Percentiles rank a stretch among this genome's conserved stretches.
Evolutionary conservation across 2,888 invertebrate species (phyloP).

Genomic region (Xanthostigma xanthostigma): DNA sequence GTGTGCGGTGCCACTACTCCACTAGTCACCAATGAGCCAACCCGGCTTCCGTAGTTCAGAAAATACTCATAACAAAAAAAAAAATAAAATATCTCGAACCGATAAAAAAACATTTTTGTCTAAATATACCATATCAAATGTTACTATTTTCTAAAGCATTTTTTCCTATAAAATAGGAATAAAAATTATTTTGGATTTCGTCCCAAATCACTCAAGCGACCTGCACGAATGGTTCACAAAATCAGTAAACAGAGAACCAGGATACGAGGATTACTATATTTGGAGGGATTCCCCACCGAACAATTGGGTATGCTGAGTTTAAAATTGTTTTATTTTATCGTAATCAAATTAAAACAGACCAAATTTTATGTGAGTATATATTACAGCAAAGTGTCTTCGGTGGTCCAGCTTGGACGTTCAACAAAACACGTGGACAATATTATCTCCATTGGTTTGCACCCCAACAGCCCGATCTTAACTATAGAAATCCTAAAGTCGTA

Average conservation of each 20-base stretch:
- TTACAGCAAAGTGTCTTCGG: constrained; percentile 1
- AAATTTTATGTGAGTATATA: too few species aligned
- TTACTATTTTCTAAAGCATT: too few species aligned
- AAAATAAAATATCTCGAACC: too few species aligned
- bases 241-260: constrained; percentile 42
- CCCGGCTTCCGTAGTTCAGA: too few species aligned
- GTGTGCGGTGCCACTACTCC: too few species aligned
- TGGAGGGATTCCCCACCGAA: constrained; percentile 69
- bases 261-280: constrained; percentile 59
- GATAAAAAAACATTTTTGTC: too few species aligned
- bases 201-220: constrained; percentile 52
- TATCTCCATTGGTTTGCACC: constrained; percentile 61
- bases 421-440: constrained; percentile 45
- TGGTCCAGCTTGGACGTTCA: constrained; percentile 32
- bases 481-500: constrained; percentile 49
- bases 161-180: constrained; percentile 22
- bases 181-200: constrained; percentile 31
- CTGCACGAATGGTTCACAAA: constrained; percentile 68
- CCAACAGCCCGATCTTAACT: constrained; percentile 64
- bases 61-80: too few species aligned
- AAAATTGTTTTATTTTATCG: too few species aligned
- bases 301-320: constrained; percentile 46
- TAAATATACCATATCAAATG: too few species aligned
- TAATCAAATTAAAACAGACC: too few species aligned
- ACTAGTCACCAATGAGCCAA: too few species aligned